Percentiles rank a stretch among this genome's conserved stretches.
Conservation (phyloP, 1,140 invertebrate genomes). For the Drosophila sp. region DNA sequence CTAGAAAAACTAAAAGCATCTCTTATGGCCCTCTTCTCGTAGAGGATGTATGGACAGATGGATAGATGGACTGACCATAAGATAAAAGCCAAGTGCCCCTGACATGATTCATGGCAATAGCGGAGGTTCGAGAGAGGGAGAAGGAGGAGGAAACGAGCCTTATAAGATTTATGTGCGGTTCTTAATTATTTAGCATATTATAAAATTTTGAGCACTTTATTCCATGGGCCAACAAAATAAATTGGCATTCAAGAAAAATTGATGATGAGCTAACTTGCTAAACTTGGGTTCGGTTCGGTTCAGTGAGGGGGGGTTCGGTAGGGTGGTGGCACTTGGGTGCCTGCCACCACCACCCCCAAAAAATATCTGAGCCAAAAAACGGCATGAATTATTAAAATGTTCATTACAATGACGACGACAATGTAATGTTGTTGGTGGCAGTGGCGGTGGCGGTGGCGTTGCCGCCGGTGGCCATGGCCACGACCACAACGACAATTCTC, state of each 20-base stretch:
- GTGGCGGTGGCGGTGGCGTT: background rate
- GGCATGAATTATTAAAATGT: constrained; percentile 73
- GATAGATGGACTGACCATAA: constrained; percentile 45
- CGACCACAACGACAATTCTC: constrained; percentile 27
- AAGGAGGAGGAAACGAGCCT: constrained; percentile 3
- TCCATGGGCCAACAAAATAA: constrained; percentile 26
- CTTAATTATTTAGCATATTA: constrained; percentile 74
- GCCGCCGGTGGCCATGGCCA: constrained; percentile 26
- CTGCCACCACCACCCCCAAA: background rate
- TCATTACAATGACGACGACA: constrained; percentile 49
- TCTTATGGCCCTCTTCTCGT: constrained; percentile 4
- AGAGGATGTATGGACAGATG: background rate
- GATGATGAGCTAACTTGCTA: constrained; percentile 33
- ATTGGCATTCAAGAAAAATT: constrained; percentile 53
- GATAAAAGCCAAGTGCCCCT: constrained; percentile 67
- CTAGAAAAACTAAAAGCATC: constrained; percentile 64
- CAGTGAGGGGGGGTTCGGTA: background rate
- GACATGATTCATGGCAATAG: constrained; percentile 62
- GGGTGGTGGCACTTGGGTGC: constrained; percentile 24
- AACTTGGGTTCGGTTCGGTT: background rate
- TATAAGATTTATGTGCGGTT: constrained; percentile 50
- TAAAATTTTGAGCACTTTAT: constrained; percentile 63
- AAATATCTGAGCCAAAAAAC: constrained; percentile 9
- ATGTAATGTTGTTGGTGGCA: background rate
- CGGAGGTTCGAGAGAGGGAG: background rate